Evolutionary conservation across 2,113 vertebrate species (phyloP), one percentile per base, ranked within the genome.

Genomic region (Xyliphius kryptos): DNA sequence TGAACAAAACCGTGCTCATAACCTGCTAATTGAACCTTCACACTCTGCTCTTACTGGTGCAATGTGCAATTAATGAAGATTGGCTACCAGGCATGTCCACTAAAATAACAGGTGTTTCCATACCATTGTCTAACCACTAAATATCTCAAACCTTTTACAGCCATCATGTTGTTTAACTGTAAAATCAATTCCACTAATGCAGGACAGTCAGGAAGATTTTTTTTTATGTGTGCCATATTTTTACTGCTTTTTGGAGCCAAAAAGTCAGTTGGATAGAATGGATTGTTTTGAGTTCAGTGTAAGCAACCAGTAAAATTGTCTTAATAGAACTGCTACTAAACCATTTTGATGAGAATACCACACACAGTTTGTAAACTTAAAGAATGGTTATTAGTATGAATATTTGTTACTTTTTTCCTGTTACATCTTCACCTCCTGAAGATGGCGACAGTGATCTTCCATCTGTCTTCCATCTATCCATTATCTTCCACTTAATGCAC

Each of bases 381-480:
- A 56, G 10, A 9, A 21, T 9, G 19, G 11, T 22, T 52, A 14
- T 43, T 4, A 19, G 36, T 56, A 4, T 20, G 9, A 32, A 54
- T 9, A 37, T 21, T 19, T n/a, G 14, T 13, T 36, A 19, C 17
- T 8, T 47, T 47, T 44, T 19, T 46, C 1, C 9, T 60, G 67
- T 17, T 54, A 22, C 20, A 17, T 26, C 13, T 7, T 11, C 46
- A 11, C 22, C 26, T 51, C 44, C 66, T 56, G 46, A 51, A 65
- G 66, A 56, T 68, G 56, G 66, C 16, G 17, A 37, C 56, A 44
- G 16, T 56, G 62, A 1, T 48, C 52, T 48, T 37, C 48, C 41
- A 37, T 55, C 4, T 22, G 6, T 13, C n/a, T n/a, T n/a, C n/a
- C n/a, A n/a, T n/a, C n/a, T n/a, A n/a, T n/a, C n/a, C n/a, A n/a